A percentile compares a stretch with the other conserved stretches of the same genome.
Evolutionary conservation across 2,888 invertebrate genomes (phyloP).

Genomic region (Cyrtodaria siliqua): DNA sequence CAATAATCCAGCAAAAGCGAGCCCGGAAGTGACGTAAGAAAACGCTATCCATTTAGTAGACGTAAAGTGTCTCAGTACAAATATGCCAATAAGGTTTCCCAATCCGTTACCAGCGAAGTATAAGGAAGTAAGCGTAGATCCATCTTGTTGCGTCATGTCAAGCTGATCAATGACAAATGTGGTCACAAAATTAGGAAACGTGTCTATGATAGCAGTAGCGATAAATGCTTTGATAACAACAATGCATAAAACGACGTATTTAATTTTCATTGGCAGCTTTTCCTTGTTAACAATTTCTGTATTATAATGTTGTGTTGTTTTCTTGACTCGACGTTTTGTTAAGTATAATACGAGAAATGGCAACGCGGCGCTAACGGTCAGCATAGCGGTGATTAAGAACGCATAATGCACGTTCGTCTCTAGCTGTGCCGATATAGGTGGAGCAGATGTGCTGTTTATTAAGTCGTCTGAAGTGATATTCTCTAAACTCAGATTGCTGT

Average conservation of each 20-base stretch:
- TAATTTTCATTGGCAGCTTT: conserved; percentile 49
- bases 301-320: not conserved
- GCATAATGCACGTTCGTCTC: conserved; percentile 55
- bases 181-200: conserved; percentile 51
- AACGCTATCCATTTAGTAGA: conserved; percentile 83
- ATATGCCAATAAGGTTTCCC: conserved; percentile 57
- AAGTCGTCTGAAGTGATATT: no score
- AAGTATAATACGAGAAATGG: conserved; percentile 64
- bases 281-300: conserved; percentile 42
- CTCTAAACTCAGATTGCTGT: no score
- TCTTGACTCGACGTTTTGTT: not conserved
- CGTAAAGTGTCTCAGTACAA: conserved; percentile 77
- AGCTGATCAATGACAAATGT: conserved; percentile 52
- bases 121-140: not conserved
- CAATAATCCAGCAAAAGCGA: conserved; percentile 57
- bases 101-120: conserved; percentile 27
- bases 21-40: conserved; percentile 59
- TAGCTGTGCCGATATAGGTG: not conserved
- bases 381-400: conserved; percentile 56
- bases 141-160: conserved; percentile 37
- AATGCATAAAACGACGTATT: conserved; percentile 43
- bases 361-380: conserved; percentile 55
- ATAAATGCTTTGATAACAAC: conserved; percentile 54
- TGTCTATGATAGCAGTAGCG: conserved; percentile 73
- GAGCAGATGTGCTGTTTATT: no score